Evolutionary conservation across 2,888 invertebrate species (phyloP).

Genomic region (Griposia aprilina): DNA sequence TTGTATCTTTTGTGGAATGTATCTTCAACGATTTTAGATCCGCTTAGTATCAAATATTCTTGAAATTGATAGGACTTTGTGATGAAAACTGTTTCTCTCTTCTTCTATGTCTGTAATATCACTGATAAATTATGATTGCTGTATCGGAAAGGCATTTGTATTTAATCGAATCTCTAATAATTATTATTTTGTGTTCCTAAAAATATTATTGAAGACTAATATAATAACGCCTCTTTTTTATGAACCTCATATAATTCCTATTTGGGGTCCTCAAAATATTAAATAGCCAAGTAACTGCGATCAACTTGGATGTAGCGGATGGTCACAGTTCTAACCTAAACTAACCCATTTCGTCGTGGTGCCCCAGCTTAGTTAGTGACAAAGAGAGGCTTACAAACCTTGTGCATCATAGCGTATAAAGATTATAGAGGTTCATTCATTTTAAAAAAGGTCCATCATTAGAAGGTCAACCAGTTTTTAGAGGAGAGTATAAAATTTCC

Average conservation of each 20-base stretch:
- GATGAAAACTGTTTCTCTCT: neutral
- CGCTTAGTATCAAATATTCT: neutral
- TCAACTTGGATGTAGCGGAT: neutral
- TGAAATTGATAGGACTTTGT: neutral
- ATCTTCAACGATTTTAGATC: neutral
- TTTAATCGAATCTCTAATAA: neutral
- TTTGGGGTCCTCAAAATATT: neutral
- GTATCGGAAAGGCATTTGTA: neutral
- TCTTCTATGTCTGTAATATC: neutral
- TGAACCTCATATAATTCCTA: neutral
- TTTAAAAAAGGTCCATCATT: neutral
- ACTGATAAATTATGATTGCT: neutral
- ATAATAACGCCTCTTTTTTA: neutral
- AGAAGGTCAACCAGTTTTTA: neutral
- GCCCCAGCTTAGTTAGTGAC: too few relatives aligned
- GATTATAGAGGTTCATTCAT: too few relatives aligned
- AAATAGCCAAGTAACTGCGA: neutral
- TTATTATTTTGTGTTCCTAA: neutral
- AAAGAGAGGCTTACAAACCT: too few relatives aligned
- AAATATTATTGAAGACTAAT: neutral
- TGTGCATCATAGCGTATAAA: too few relatives aligned
- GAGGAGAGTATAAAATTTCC: neutral
- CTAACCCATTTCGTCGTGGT: neutral
- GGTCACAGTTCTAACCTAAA: neutral
- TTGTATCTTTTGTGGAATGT: conserved; percentile 14